Percentiles rank a stretch among this genome's conserved stretches.
These are phyloP conservation scores for Oxystoma pomonae DNA, from an alignment of 2,888 invertebrate genomes.

Conservation along the genomic window DNA sequence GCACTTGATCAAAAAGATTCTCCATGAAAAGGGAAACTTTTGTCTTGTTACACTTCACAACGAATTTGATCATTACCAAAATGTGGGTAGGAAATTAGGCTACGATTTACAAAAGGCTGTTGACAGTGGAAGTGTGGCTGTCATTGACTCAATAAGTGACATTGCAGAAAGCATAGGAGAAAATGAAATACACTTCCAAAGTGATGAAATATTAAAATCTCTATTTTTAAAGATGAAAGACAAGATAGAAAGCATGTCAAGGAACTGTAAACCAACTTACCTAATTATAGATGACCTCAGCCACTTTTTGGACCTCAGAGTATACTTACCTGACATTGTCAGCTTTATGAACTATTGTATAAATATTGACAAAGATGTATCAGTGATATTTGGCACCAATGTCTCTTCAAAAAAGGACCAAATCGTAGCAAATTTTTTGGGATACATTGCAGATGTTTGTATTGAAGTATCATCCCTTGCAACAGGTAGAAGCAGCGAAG, in stretches of 20 bases:
- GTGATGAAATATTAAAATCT: conserved; percentile 42
- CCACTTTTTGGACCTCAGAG: conserved; percentile 64
- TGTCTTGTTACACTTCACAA: conserved; percentile 67
- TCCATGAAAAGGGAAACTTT: conserved; percentile 56
- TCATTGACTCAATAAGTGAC: conserved; percentile 54
- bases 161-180: conserved; percentile 46
- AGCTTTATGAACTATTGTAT: conserved; percentile 51
- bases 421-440: conserved; percentile 57
- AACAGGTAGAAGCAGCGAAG: conserved; percentile 69
- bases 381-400: conserved; percentile 57
- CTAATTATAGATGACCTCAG: conserved; percentile 70
- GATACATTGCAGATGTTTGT: conserved; percentile 60
- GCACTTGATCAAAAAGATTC: conserved; percentile 63
- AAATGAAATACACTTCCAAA: conserved; percentile 30
- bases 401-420: conserved; percentile 55
- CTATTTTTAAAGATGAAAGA: conserved; percentile 49
- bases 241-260: conserved; percentile 23
- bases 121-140: conserved; percentile 48
- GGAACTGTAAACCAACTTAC: conserved; percentile 31
- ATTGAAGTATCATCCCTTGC: conserved; percentile 63
- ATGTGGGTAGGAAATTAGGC: conserved; percentile 69
- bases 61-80: conserved; percentile 67
- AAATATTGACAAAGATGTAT: conserved; percentile 43
- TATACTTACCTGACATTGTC: conserved; percentile 52
- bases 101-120: conserved; percentile 59